Evolutionary conservation across 2,888 invertebrate genomes (phyloP), one percentile per base, ranked within the genome.

Genomic region (Anoncus sp.): DNA sequence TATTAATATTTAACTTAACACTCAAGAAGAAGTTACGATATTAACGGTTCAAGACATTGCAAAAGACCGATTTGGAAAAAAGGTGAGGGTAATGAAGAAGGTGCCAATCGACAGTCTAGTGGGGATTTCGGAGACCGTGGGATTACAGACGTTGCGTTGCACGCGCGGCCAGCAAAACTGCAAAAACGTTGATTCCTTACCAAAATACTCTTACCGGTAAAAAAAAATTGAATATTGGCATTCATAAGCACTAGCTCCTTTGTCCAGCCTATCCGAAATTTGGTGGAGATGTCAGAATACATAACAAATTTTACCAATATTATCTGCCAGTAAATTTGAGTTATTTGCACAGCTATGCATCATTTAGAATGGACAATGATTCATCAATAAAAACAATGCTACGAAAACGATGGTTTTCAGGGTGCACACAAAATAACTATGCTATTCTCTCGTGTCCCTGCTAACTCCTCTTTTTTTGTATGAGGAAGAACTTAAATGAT

Each of bases 381-480:
- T n/a, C n/a, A n/a, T n/a, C n/a, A n/a, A n/a, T n/a, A n/a, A n/a
- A n/a, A n/a, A n/a, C n/a, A n/a, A n/a, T n/a, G n/a, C n/a, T 7
- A 31, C 31, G 31, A 31, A 31, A 7, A 31, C 38, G 10, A 38
- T 12, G 10, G 38, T 38, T 38, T 9, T 38, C 12, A 38, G 7
- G 10, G 12, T 10, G 12, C 7, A 38, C 38, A 38, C 31, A 38
- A 38, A 38, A 4, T 9, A 38, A 6, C 6, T 38, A 38, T 12
- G 10, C 12, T 38, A 10, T 38, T 2, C 9, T 38, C 12, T 38
- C 10, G 12, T 38, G 38, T 10, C 5, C 38, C 38, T 38, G 6
- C 38, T 38, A 38, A 55, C 22, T 20, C 40, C n/a, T 22, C 47
- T 20, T 47, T 16, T 57, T 38, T n/a, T 5, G 43, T 59, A 59